A percentile compares a stretch with the other conserved stretches of the same genome.
phyloP scores from a whole-genome alignment of 2,888 invertebrate species.

The Harmothoe impar region DNA sequence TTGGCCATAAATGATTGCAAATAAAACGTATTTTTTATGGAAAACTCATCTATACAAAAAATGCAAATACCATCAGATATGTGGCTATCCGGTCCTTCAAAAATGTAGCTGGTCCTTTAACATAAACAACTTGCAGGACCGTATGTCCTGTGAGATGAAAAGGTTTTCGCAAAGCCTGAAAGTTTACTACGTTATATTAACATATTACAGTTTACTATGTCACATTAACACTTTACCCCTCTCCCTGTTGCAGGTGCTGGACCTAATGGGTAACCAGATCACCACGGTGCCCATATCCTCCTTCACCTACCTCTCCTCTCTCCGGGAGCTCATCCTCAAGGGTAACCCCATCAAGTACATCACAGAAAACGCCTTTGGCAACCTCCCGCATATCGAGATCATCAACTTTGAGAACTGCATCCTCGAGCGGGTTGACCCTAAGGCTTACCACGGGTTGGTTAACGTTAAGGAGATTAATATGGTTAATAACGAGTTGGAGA shows the following conservation, averaged over 20 bases:
- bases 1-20: no score
- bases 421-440: conserved; percentile 68
- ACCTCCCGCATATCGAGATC: conserved; percentile 69
- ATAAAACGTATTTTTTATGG: no score
- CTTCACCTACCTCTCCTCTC: conserved; percentile 66
- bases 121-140: no score
- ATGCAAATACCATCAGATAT: no score
- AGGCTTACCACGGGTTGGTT: conserved; percentile 66
- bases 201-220: no score
- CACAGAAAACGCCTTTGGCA: conserved; percentile 65
- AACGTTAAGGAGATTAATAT: conserved; percentile 70
- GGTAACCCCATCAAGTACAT: conserved; percentile 69
- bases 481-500: conserved; percentile 70
- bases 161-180: no score
- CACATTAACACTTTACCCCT: no score
- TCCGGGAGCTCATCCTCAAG: conserved; percentile 68
- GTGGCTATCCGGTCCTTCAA: no score
- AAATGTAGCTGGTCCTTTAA: no score
- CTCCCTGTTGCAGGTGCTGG: conserved; percentile 53
- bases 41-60: no score
- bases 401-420: conserved; percentile 72
- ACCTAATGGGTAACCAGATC: conserved; percentile 70
- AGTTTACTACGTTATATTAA: no score
- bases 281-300: conserved; percentile 63
- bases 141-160: no score